A percentile compares a stretch with the other conserved stretches of the same genome.
phyloP scores from a whole-genome alignment of 2,888 invertebrate genomes.

The Blastobasis adustella region DNA sequence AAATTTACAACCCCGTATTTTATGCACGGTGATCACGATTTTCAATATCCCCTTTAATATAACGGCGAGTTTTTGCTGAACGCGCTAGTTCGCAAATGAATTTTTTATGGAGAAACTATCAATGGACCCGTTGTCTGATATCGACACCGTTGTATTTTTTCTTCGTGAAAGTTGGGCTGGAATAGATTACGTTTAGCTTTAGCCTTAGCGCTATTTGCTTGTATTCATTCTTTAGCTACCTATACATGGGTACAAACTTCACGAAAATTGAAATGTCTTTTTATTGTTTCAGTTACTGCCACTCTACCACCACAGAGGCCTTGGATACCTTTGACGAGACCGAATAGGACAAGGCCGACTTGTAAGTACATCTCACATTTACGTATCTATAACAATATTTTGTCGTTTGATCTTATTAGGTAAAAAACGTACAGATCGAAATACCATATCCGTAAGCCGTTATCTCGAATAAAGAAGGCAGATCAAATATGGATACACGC shows the following conservation, averaged over 20 bases:
- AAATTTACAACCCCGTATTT: too few relatives aligned
- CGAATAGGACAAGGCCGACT: constrained; percentile 90
- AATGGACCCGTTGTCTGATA: constrained; percentile 16
- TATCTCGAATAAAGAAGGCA: too few relatives aligned
- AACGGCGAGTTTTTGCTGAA: constrained; percentile 21
- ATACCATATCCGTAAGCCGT: too few relatives aligned
- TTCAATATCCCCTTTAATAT: constrained; percentile 3
- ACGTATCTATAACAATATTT: not conserved
- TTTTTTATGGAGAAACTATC: constrained; percentile 20
- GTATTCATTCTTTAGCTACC: too few relatives aligned
- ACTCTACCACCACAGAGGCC: constrained; percentile 94
- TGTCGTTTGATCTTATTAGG: not conserved
- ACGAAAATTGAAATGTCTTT: not conserved
- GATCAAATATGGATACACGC: too few relatives aligned
- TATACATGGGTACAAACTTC: too few relatives aligned
- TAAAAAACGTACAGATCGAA: too few relatives aligned
- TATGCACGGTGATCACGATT: too few relatives aligned
- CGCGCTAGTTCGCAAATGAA: constrained; percentile 20
- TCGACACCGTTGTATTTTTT: constrained; percentile 2
- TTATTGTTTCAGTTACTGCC: constrained; percentile 87
- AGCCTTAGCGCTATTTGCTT: too few relatives aligned
- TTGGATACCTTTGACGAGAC: constrained; percentile 94
- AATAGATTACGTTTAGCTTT: too few relatives aligned
- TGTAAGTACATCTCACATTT: constrained; percentile 78
- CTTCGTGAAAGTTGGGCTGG: not conserved